phyloP scores from a whole-genome alignment of 2,797 vertebrate species.

The Eutrigla gurnardus region DNA sequence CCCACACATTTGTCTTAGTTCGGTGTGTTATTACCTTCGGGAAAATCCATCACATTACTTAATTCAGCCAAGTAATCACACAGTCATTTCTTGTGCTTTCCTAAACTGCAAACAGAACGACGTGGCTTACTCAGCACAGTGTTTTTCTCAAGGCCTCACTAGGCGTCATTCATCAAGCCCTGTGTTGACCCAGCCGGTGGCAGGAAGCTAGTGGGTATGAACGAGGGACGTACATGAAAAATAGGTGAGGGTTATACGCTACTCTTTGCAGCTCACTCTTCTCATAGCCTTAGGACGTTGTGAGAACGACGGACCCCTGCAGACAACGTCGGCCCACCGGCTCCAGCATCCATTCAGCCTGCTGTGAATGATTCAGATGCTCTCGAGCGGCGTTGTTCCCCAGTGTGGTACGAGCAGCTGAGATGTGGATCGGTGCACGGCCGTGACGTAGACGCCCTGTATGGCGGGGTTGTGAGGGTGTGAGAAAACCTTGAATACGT shows the following conservation, averaged over 20 bases:
- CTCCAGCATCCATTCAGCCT: conserved; percentile 32
- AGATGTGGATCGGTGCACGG: conserved; percentile 50
- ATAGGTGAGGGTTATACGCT: conserved; percentile 15
- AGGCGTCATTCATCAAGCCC: conserved; percentile 58
- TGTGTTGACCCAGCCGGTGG: conserved; percentile 41
- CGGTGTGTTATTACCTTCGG: conserved; percentile 58
- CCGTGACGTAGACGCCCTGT: conserved; percentile 29
- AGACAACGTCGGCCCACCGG: conserved; percentile 7
- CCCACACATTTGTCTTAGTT: conserved; percentile 64
- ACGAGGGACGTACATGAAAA: conserved; percentile 31
- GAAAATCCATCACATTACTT: conserved; percentile 67
- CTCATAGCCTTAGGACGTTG: conserved; percentile 23
- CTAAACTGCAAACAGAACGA: conserved; percentile 59
- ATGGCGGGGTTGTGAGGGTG: conserved; percentile 39
- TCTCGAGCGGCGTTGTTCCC: conserved; percentile 36
- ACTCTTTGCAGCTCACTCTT: conserved; percentile 4
- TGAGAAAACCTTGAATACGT: conserved; percentile 47
- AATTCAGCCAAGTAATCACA: conserved; percentile 70
- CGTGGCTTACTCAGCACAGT: conserved; percentile 53
- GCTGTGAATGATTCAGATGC: conserved; percentile 56
- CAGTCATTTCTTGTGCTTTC: conserved; percentile 61
- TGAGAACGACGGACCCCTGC: conserved; percentile 16
- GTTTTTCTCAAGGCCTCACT: conserved; percentile 55
- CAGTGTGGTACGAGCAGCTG: conserved; percentile 8
- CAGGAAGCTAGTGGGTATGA: conserved; percentile 31